Percentiles rank a stretch among this genome's conserved stretches.
These are phyloP conservation scores for Corvus hawaiiensis DNA, from an alignment of 2,113 vertebrate genomes.

Conservation along the genomic window DNA sequence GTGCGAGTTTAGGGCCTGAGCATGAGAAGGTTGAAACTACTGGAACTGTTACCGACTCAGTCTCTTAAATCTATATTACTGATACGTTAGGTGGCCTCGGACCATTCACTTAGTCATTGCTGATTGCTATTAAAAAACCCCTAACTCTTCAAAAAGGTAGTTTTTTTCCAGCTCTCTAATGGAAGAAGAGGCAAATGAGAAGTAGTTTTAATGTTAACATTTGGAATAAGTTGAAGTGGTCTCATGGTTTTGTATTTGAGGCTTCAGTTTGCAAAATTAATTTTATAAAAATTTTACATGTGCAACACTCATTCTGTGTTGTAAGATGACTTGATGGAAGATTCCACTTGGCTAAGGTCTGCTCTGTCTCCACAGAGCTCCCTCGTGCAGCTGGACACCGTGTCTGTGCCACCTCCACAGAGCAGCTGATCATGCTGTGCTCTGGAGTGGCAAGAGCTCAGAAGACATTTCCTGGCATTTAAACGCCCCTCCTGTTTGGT, in stretches of 20 bases:
- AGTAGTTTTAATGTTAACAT: background rate
- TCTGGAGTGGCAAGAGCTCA: background rate
- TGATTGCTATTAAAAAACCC: fast-evolving
- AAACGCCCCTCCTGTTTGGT: background rate
- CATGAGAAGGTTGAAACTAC: background rate
- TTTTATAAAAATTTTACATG: background rate
- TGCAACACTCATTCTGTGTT: fast-evolving
- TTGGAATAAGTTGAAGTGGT: background rate
- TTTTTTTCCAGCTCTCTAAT: background rate
- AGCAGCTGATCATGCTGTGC: background rate
- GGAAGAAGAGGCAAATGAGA: background rate
- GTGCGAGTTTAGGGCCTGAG: background rate
- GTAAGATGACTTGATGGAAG: background rate
- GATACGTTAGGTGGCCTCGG: background rate
- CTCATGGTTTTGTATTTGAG: background rate
- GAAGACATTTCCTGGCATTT: background rate
- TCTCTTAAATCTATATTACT: background rate
- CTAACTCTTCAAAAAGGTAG: background rate
- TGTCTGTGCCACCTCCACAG: background rate
- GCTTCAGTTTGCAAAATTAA: background rate
- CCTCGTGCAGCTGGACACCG: fast-evolving
- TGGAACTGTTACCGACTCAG: background rate
- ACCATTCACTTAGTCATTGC: background rate
- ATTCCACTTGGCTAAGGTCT: background rate
- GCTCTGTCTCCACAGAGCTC: background rate